Evolutionary conservation across 2,888 invertebrate genomes (phyloP).

Genomic region (Drosophila austrosaltans): DNA sequence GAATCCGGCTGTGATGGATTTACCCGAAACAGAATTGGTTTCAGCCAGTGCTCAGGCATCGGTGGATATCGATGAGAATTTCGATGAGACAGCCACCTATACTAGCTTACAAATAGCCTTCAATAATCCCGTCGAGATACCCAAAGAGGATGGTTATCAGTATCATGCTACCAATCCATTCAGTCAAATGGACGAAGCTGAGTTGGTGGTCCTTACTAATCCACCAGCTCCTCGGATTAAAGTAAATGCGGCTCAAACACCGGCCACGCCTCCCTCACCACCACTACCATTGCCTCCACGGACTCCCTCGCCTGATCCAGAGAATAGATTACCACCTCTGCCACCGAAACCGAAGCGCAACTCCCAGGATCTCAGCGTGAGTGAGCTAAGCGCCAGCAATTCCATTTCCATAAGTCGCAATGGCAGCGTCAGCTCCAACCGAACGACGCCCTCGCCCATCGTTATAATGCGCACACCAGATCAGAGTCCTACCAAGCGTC

Average conservation of each 20-base stretch:
- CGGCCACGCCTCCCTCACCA: conserved; percentile 78
- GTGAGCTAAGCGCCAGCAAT: conserved; percentile 58
- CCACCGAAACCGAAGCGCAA: conserved; percentile 90
- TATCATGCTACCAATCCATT: conserved; percentile 71
- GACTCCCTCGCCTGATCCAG: conserved; percentile 82
- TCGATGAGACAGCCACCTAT: conserved; percentile 91
- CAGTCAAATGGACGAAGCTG: conserved; percentile 78
- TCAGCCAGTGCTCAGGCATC: conserved; percentile 74
- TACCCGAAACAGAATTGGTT: conserved; percentile 55
- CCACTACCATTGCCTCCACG: conserved; percentile 75
- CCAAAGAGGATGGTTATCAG: conserved; percentile 65
- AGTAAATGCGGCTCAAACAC: conserved; percentile 74
- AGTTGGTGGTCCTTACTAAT: conserved; percentile 83
- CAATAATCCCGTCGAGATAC: conserved; percentile 91
- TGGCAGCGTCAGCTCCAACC: conserved; percentile 73
- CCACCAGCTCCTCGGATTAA: conserved; percentile 84
- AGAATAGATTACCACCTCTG: conserved; percentile 89
- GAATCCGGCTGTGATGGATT: conserved; percentile 73
- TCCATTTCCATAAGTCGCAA: conserved; percentile 70
- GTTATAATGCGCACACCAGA: conserved; percentile 84
- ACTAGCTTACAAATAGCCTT: conserved; percentile 93
- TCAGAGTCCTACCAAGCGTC: conserved; percentile 85
- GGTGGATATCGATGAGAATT: conserved; percentile 86
- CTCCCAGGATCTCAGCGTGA: conserved; percentile 83
- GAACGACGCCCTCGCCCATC: conserved; percentile 82